Evolutionary conservation across 2,113 vertebrate species (phyloP), one percentile per base, ranked within the genome.

Genomic region (Leptocoma aspasia): DNA sequence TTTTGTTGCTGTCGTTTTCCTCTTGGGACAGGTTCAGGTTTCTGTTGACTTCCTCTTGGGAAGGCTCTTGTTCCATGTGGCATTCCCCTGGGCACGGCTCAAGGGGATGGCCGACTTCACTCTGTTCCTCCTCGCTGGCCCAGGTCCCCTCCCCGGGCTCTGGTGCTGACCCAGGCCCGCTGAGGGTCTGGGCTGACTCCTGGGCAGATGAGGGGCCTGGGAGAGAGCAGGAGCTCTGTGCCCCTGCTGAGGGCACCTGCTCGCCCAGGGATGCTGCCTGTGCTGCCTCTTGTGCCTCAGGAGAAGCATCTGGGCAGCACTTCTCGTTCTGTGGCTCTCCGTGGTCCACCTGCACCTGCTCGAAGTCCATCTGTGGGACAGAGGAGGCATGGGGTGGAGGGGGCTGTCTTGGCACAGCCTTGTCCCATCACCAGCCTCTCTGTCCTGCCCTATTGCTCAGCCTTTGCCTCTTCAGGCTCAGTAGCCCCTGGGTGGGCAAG

Each of bases 251-350:
- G 31, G 35, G 18, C 41, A 11, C 26, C 87, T 61, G 41, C n/a
- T 49, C 0, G 0, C 18, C 31, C 3, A 1, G 33, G 26, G 21
- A 30, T 54, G 30, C n/a, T 31, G 28, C 52, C n/a, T 75, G 14
- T 39, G 39, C 39, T 9, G 24, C 78, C 53, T n/a, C 31, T 23
- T 7, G 50, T 65, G 37, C 68, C 52, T 52, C 35, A 20, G 61
- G 20, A 53, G 54, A 10, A 26, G 13, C 21, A 15, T 53, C 11
- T 42, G 54, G 47, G 47, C 26, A 16, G n/a, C 4, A 47, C 24
- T 39, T 1, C 69, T 47, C 7, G 0, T 27, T 6, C 63, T 49
- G n/a, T 13, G 70, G 27, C 41, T 15, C 47, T 41, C 45, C 7
- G 15, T 6, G 42, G 14, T 57, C 21, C 57, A 3, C 42, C 59